These are phyloP conservation scores for Plumapathes pennacea DNA, from an alignment of 92 coral and sea anemone species.

Conservation along the genomic window DNA sequence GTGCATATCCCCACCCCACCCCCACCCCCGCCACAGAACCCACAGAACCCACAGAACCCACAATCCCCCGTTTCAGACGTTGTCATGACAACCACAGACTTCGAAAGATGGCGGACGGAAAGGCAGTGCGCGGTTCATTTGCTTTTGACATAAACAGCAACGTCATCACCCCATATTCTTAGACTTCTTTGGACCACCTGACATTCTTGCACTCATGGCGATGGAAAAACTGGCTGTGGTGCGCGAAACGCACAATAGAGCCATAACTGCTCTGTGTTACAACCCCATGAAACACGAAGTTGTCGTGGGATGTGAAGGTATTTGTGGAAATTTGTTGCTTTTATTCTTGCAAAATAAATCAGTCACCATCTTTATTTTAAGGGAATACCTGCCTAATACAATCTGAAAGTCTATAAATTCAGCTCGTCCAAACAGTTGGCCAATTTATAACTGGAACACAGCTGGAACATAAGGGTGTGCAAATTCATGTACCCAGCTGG, in stretches of 20 bases:
- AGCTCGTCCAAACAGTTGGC: too few relatives aligned
- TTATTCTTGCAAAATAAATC: too few relatives aligned
- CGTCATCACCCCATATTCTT: background rate
- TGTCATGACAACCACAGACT: constrained; percentile 18
- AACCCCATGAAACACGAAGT: constrained; percentile 98
- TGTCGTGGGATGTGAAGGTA: constrained; percentile 95
- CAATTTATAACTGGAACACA: too few relatives aligned
- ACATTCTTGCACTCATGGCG: constrained; percentile 62
- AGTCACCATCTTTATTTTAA: too few relatives aligned
- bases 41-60: background rate
- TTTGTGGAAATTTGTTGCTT: too few relatives aligned
- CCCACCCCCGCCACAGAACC: background rate
- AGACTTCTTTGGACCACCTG: background rate
- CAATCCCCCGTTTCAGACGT: constrained; percentile 2
- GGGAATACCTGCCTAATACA: too few relatives aligned
- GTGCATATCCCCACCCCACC: too few relatives aligned
- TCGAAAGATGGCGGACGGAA: constrained; percentile 54
- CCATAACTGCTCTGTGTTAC: constrained; percentile 89
- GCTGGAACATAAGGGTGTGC: too few relatives aligned
- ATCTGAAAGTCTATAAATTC: too few relatives aligned
- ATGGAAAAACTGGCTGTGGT: constrained; percentile 90
- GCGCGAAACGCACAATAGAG: constrained; percentile 85
- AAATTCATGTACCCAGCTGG: too few relatives aligned
- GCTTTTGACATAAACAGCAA: background rate
- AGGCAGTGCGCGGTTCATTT: constrained; percentile 22